Percentiles rank a stretch among this genome's conserved stretches.
Conservation (phyloP, 2,797 vertebrate genomes). For the Cuniculus paca region DNA sequence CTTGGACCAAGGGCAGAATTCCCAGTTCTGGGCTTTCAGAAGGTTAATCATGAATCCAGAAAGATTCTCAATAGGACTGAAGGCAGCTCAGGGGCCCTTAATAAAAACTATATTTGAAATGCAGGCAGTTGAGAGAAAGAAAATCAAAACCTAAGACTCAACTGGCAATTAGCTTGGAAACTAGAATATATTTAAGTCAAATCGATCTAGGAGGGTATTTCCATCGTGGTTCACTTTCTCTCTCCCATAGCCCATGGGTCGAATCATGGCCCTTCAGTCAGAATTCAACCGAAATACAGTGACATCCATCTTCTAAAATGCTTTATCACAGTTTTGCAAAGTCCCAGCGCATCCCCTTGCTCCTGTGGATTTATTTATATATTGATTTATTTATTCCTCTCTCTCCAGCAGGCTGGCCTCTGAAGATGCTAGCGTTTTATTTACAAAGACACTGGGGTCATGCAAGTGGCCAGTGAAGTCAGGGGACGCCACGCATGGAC, state of each 20-base stretch:
- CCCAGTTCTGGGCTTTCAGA: constrained; percentile 22
- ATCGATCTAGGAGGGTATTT: constrained; percentile 83
- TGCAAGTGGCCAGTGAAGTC: constrained; percentile 73
- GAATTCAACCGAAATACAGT: constrained; percentile 68
- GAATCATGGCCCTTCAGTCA: constrained; percentile 76
- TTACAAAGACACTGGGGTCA: constrained; percentile 82
- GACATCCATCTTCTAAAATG: constrained; percentile 76
- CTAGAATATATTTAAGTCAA: constrained; percentile 85
- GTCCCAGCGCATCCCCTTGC: constrained; percentile 70
- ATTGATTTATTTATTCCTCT: constrained; percentile 84
- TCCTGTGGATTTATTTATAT: constrained; percentile 86
- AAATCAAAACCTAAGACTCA: constrained; percentile 83
- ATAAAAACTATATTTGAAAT: constrained; percentile 75
- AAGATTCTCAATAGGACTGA: constrained; percentile 25
- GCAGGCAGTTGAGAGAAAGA: constrained; percentile 62
- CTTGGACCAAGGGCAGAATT: constrained; percentile 8
- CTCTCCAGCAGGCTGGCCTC: constrained; percentile 74
- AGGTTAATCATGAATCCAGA: neutral
- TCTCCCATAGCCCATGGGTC: constrained; percentile 51
- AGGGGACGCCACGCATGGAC: constrained; percentile 70
- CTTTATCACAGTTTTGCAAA: constrained; percentile 84
- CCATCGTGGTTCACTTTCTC: constrained; percentile 61
- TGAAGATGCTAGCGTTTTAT: constrained; percentile 82
- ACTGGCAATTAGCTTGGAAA: constrained; percentile 83
- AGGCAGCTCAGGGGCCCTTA: neutral